A percentile compares a stretch with the other conserved stretches of the same genome.
These are phyloP conservation scores for Chiropotes sagulatus DNA, from an alignment of 2,797 vertebrate genomes.

Conservation along the genomic window DNA sequence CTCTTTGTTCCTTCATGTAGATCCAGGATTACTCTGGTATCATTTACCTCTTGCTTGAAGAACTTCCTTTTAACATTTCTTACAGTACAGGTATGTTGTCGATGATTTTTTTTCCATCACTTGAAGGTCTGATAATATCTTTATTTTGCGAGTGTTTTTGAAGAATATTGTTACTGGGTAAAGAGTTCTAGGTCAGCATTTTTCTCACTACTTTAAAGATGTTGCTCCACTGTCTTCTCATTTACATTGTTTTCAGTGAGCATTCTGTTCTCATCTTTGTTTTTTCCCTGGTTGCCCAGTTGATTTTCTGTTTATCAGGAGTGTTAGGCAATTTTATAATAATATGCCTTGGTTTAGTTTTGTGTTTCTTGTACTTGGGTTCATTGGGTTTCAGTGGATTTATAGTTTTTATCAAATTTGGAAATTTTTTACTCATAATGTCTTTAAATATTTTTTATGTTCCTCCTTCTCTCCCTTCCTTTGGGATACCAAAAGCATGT, in stretches of 20 bases:
- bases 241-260: background rate
- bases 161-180: background rate
- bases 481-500: background rate
- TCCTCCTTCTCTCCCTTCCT: background rate
- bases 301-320: background rate
- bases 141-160: background rate
- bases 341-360: background rate
- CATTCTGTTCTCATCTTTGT: background rate
- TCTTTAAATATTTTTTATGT: background rate
- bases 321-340: background rate
- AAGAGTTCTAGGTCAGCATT: background rate
- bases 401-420: background rate
- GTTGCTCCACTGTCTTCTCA: background rate
- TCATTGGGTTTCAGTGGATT: background rate
- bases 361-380: background rate
- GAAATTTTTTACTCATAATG: background rate
- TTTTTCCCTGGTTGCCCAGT: background rate
- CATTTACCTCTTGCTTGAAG: background rate
- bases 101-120: background rate
- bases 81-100: background rate
- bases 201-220: background rate
- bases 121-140: background rate
- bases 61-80: background rate
- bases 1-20: background rate
- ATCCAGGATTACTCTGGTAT: background rate